These are phyloP conservation scores for Macaria notata DNA, from an alignment of 2,888 invertebrate genomes.

Conservation along the genomic window DNA sequence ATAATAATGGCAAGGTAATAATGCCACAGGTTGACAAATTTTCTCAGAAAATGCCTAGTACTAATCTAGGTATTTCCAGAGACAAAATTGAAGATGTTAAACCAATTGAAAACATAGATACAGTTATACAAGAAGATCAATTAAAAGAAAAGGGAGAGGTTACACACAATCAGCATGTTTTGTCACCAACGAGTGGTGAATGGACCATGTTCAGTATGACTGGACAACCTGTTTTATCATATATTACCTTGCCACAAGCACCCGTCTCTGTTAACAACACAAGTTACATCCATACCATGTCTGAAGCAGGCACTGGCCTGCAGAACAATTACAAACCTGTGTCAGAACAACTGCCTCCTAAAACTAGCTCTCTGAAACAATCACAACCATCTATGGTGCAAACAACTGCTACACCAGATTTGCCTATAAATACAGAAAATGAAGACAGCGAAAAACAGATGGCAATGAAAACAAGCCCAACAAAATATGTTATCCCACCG, in stretches of 20 bases:
- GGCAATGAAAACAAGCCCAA: slow-evolving; percentile 8
- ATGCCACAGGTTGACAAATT: neutral
- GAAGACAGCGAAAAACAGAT: neutral
- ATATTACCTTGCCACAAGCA: slow-evolving; percentile 2
- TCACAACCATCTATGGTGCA: neutral
- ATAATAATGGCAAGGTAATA: neutral
- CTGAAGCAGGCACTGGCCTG: neutral
- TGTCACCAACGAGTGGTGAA: slow-evolving; percentile 2
- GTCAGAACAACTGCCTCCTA: neutral
- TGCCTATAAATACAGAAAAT: neutral
- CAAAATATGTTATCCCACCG: slow-evolving; percentile 43
- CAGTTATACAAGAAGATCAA: neutral
- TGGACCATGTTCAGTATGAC: neutral
- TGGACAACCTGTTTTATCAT: slow-evolving; percentile 6
- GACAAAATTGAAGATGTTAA: neutral
- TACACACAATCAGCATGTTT: neutral
- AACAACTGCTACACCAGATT: too few relatives aligned
- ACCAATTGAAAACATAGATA: neutral
- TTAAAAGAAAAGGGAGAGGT: slow-evolving; percentile 5
- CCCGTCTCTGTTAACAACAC: neutral
- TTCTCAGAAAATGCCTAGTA: neutral
- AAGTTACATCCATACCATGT: neutral
- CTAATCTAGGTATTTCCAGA: neutral
- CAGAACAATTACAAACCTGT: neutral
- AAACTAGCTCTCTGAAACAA: neutral